Evolutionary conservation across 2,888 invertebrate species (phyloP), one percentile per base, ranked within the genome.

Genomic region (Tipula helvola): DNA sequence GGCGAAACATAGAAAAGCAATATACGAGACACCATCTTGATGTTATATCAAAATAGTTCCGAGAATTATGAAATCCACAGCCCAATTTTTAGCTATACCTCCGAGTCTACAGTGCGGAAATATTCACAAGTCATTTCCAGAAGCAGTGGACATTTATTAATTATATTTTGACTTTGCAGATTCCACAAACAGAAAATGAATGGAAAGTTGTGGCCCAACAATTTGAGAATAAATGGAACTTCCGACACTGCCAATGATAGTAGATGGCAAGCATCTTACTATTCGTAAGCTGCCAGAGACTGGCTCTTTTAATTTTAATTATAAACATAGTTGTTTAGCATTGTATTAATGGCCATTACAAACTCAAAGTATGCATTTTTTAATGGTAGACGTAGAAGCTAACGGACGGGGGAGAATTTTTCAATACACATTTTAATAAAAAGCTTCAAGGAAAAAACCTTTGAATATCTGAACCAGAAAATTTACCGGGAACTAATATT

Each of bases 301-400:
- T 0, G 28, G 2, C 2, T 71, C 71, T 87, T 71, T 5, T 71
- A 16, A 71, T 83, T 28, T 83, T n/a, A 83, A 83, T 36, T 83
- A 83, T 36, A 83, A 83, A 83, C 83, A 71, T n/a, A n/a, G 5
- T 8, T 2, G 18, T 71, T 71, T 5, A 71, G 16, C 12, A 18
- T 83, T 83, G 87, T 88, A 12, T 42, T 88, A 12, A 87, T 87
- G 86, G 87, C 87, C 2, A 16, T 87, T 10, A 87, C 87, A 8
- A 87, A 87, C 42, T 87, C 87, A 71, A 86, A 87, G 18, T 88
- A 86, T 87, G 86, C 87, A 42, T 87, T 87, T 41, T 42, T 85
- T n/a, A 4, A 84, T 86, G 83, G 86, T 87, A 5, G 52, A 88
- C 36, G 83, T 39, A 42, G 88, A 87, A 18, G 47, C 86, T 36